phyloP scores from a whole-genome alignment of 1,140 invertebrate species.

The Platyscapa corneri region DNA sequence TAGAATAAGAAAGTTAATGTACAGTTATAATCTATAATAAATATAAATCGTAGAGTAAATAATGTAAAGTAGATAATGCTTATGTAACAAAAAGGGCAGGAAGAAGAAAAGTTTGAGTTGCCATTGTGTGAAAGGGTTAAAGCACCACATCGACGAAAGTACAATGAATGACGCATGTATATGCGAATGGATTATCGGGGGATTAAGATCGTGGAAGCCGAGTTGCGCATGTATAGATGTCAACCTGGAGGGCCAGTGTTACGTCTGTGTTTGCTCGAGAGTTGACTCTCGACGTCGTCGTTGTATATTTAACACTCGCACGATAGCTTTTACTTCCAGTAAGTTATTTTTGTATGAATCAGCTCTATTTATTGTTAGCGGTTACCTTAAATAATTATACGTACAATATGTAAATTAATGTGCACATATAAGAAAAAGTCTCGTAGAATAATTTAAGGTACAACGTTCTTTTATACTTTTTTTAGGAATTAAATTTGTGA shows the following conservation, averaged over 20 bases:
- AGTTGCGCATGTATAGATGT: background rate
- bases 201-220: conserved; percentile 48
- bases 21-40: background rate
- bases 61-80: background rate
- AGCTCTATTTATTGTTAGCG: background rate
- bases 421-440: background rate
- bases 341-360: background rate
- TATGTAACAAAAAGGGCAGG: background rate
- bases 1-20: background rate
- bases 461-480: background rate
- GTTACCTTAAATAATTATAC: background rate
- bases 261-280: background rate
- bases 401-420: background rate
- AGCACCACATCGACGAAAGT: background rate
- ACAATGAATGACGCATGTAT: conserved; percentile 33
- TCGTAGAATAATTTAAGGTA: background rate
- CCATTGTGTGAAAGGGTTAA: conserved; percentile 13
- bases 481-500: too few species aligned
- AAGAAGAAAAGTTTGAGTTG: background rate
- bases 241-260: conserved; percentile 19
- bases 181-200: conserved; percentile 49
- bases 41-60: background rate
- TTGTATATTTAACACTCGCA: conserved; percentile 11
- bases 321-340: background rate
- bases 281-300: background rate